Conservation (phyloP, 2,113 vertebrate genomes). For the Grammomys surdaster region DNA sequence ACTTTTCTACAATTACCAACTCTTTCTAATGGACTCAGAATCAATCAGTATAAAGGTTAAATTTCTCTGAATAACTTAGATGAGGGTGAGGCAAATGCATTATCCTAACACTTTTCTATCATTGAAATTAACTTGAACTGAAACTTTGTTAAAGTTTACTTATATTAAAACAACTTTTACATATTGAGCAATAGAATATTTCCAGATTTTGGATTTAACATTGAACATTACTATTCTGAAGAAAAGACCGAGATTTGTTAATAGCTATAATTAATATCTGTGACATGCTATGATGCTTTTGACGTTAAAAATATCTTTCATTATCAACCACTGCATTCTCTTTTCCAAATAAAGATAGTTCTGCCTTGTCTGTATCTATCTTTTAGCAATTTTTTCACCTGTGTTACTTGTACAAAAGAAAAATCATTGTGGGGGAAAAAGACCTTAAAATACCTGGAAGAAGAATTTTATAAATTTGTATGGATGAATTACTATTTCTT, state of each 20-base stretch:
- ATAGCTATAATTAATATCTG: background rate
- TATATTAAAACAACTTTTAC: background rate
- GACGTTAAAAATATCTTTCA: background rate
- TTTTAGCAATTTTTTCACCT: background rate
- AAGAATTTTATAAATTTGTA: background rate
- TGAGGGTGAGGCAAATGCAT: background rate
- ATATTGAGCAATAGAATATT: background rate
- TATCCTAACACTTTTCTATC: background rate
- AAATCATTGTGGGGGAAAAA: background rate
- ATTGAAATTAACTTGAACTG: conserved; percentile 5
- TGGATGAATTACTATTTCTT: background rate
- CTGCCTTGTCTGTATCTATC: background rate
- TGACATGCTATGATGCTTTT: background rate
- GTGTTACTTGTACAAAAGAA: background rate
- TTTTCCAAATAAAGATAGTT: background rate
- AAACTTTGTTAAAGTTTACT: background rate
- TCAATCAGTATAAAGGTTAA: conserved; percentile 61
- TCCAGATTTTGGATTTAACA: background rate
- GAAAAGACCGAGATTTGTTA: background rate
- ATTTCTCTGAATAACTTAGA: conserved; percentile 33
- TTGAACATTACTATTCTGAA: background rate
- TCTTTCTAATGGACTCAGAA: conserved; percentile 6
- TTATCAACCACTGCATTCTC: background rate
- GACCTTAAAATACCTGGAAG: background rate
- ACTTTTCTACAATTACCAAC: background rate